Conservation (phyloP, 2,888 invertebrate genomes). For the Allacma fusca region DNA sequence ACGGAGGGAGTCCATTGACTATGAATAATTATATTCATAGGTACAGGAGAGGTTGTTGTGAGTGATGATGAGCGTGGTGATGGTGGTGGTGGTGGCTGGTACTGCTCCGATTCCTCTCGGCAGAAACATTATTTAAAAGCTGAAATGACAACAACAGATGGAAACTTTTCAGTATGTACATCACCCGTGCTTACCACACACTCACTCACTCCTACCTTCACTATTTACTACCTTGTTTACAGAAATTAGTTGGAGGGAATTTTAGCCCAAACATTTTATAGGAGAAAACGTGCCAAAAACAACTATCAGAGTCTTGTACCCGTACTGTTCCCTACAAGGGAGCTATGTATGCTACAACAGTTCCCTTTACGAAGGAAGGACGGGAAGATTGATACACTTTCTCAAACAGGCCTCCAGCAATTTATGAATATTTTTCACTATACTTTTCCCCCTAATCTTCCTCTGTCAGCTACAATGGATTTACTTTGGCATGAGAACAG, state of each 20-base stretch:
- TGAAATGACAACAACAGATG: conserved; percentile 35
- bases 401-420: background rate
- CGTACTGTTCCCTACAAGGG: too few relatives aligned
- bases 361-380: background rate
- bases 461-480: conserved; percentile 6
- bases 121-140: conserved; percentile 10
- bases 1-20: background rate
- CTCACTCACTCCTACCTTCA: too few relatives aligned
- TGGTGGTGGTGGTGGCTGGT: background rate
- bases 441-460: background rate
- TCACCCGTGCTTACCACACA: too few relatives aligned
- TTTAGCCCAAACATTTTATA: background rate
- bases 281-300: conserved; percentile 13
- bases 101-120: background rate
- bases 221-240: conserved; percentile 1
- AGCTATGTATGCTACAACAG: too few relatives aligned
- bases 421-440: conserved; percentile 10
- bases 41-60: background rate
- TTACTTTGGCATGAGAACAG: background rate
- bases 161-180: background rate
- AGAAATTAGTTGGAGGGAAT: conserved; percentile 7
- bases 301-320: background rate
- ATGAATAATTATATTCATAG: background rate
- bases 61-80: background rate
- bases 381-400: conserved; percentile 4